These are phyloP conservation scores for Lochmaea capreae DNA, from an alignment of 2,888 invertebrate species.

Conservation along the genomic window DNA sequence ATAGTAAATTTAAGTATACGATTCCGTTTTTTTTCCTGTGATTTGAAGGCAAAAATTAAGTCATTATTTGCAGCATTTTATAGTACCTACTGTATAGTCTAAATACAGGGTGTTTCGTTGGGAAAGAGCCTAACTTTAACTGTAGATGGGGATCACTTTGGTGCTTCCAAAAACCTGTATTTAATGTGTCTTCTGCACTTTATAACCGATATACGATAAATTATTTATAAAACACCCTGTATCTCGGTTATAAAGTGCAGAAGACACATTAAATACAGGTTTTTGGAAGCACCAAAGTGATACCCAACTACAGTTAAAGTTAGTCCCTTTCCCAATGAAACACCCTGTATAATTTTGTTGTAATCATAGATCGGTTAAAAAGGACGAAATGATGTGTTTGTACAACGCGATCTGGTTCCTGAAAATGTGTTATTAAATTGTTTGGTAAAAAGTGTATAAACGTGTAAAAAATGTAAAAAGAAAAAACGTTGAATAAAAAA, in stretches of 20 bases:
- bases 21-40: background rate
- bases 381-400: background rate
- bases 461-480: conserved; percentile 59
- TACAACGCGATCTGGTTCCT: conserved; percentile 11
- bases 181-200: too few relatives aligned
- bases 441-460: conserved; percentile 42
- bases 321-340: too few relatives aligned
- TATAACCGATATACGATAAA: too few relatives aligned
- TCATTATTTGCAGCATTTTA: conserved; percentile 3
- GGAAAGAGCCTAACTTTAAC: too few relatives aligned
- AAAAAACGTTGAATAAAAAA: conserved; percentile 51
- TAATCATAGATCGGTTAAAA: background rate
- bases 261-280: too few relatives aligned
- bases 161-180: too few relatives aligned
- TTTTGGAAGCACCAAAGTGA: too few relatives aligned
- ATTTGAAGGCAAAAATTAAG: background rate
- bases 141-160: too few relatives aligned
- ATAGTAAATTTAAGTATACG: background rate
- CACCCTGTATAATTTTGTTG: background rate
- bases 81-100: conserved; percentile 1
- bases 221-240: too few relatives aligned
- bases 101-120: too few relatives aligned
- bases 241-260: too few relatives aligned
- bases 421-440: conserved; percentile 9
- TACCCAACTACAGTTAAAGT: too few relatives aligned